Conservation (phyloP, 2,113 vertebrate genomes). For the Macrotus californicus region DNA sequence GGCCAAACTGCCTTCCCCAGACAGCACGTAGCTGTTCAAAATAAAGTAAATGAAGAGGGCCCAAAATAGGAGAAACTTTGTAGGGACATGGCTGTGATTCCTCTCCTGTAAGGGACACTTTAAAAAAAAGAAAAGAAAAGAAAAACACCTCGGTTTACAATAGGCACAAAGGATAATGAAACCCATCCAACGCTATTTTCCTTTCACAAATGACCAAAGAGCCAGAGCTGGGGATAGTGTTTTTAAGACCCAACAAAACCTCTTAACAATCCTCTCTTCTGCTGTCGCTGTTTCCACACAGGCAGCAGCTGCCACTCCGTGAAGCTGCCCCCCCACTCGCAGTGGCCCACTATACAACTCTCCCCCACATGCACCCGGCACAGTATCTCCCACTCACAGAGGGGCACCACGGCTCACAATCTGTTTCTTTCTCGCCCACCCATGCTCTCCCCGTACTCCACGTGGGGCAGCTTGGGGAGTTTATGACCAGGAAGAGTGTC, state of each 20-base stretch:
- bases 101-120: neutral
- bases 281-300: neutral
- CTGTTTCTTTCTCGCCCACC: neutral
- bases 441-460: neutral
- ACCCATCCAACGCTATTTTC: neutral
- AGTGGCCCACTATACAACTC: neutral
- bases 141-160: neutral
- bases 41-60: neutral
- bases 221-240: neutral
- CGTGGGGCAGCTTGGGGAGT: neutral
- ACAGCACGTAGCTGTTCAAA: neutral
- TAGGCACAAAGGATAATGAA: neutral
- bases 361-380: neutral
- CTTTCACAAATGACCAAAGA: neutral
- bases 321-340: neutral
- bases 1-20: neutral
- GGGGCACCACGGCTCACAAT: neutral
- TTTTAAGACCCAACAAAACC: neutral
- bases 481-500: neutral
- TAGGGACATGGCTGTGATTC: neutral
- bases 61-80: neutral
- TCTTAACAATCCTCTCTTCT: neutral
- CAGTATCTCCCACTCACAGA: neutral
- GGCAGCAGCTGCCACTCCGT: neutral
- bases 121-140: neutral